Conservation (phyloP, 1,140 invertebrate species). For the Oscheius sp. region DNA sequence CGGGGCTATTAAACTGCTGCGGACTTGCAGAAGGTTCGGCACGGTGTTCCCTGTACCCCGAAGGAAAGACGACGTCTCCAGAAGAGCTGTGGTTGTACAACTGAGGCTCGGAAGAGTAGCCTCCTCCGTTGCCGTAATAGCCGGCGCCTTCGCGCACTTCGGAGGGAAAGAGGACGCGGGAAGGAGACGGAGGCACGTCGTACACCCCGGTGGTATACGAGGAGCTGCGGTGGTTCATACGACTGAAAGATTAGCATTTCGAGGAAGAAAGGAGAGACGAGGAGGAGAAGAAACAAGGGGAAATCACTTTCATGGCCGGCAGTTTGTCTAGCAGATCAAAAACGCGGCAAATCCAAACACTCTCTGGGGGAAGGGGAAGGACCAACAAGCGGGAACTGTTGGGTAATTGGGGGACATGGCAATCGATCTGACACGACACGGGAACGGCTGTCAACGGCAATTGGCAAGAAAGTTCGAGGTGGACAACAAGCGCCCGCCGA, state of each 20-base stretch:
- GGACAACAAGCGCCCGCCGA: no score
- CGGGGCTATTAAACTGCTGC: slow-evolving; percentile 6
- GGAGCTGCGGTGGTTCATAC: neutral
- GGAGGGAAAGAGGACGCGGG: neutral
- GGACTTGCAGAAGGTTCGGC: neutral
- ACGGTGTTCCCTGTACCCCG: neutral
- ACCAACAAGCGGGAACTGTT: no score
- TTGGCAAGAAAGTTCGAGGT: no score
- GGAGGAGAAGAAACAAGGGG: neutral
- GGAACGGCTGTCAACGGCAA: no score
- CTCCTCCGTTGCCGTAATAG: neutral
- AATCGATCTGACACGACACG: no score
- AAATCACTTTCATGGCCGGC: neutral
- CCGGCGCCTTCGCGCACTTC: neutral
- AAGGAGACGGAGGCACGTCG: neutral
- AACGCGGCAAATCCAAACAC: slow-evolving; percentile 7
- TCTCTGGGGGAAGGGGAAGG: neutral
- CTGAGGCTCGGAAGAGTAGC: neutral
- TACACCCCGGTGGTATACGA: neutral
- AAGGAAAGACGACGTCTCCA: neutral
- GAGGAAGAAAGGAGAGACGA: neutral
- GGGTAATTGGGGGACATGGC: no score
- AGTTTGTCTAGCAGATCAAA: slow-evolving; percentile 5
- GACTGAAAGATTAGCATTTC: neutral
- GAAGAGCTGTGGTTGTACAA: neutral